phyloP scores from a whole-genome alignment of 2,888 invertebrate species.

The Pterostichus madidus region DNA sequence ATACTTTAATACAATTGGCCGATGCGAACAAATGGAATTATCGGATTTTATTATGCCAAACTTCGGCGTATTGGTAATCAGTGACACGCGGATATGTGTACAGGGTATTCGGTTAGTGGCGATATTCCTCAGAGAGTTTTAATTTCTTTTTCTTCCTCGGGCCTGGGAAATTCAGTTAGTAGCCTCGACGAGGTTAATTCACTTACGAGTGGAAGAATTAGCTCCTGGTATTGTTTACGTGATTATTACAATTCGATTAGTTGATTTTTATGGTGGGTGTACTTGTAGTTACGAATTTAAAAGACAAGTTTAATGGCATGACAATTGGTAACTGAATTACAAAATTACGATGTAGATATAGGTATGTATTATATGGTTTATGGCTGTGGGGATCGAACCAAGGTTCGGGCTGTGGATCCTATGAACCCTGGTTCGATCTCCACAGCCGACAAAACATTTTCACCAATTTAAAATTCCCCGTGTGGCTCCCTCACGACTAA shows the following conservation, averaged over 20 bases:
- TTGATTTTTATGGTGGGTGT: constrained; percentile 3
- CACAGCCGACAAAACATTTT: no score
- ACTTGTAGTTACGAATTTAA: constrained; percentile 5
- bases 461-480: background rate
- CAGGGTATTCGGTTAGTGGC: background rate
- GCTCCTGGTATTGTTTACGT: background rate
- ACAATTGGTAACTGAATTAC: no score
- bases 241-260: constrained; percentile 18
- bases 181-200: background rate
- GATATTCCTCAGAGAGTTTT: background rate
- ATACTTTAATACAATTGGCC: constrained; percentile 71
- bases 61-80: background rate
- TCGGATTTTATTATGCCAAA: constrained; percentile 53
- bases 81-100: constrained; percentile 12
- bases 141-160: background rate
- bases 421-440: no score
- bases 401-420: no score
- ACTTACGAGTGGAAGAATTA: background rate
- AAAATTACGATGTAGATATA: background rate
- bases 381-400: background rate
- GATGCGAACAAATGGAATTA: constrained; percentile 44
- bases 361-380: no score
- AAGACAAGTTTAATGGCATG: background rate
- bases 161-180: constrained; percentile 3
- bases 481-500: background rate